Evolutionary conservation across 2,888 invertebrate species (phyloP).

Genomic region (Cryptops parisi): DNA sequence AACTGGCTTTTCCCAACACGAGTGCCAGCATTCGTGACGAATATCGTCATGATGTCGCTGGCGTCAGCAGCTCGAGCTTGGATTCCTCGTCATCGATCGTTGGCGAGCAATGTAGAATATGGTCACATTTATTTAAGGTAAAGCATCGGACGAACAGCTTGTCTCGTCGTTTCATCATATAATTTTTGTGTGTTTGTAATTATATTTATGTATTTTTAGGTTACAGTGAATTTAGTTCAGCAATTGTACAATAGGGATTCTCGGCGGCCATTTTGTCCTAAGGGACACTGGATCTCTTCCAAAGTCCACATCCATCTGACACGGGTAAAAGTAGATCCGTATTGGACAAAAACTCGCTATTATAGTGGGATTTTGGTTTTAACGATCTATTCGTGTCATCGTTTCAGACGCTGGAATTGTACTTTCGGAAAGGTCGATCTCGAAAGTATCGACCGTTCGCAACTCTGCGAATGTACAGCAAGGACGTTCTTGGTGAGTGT

Average conservation of each 20-base stretch:
- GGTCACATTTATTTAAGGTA: slow-evolving; percentile 65
- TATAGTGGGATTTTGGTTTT: too few species aligned
- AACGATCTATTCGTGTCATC: too few species aligned
- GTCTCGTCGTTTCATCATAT: background rate
- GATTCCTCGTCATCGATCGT: slow-evolving; percentile 19
- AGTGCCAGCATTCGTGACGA: slow-evolving; percentile 40
- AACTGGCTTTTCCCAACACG: slow-evolving; percentile 66
- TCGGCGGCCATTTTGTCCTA: slow-evolving; percentile 59
- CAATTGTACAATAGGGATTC: slow-evolving; percentile 76
- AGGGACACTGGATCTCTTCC: slow-evolving; percentile 48
- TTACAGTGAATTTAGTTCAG: slow-evolving; percentile 51
- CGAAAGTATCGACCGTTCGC: slow-evolving; percentile 38
- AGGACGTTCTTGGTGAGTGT: slow-evolving; percentile 38
- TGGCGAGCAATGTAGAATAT: slow-evolving; percentile 45
- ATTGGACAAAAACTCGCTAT: too few species aligned
- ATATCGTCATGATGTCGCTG: slow-evolving; percentile 40
- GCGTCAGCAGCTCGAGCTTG: slow-evolving; percentile 22
- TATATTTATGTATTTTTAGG: slow-evolving; percentile 7
- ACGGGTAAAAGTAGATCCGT: too few species aligned
- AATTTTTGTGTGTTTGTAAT: background rate
- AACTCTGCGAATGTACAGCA: slow-evolving; percentile 40
- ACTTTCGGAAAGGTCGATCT: slow-evolving; percentile 34
- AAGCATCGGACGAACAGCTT: background rate
- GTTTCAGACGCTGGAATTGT: slow-evolving; percentile 26
- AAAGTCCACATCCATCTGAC: slow-evolving; percentile 32